phyloP scores from a whole-genome alignment of 2,888 invertebrate species.

The Parnassius orleans region DNA sequence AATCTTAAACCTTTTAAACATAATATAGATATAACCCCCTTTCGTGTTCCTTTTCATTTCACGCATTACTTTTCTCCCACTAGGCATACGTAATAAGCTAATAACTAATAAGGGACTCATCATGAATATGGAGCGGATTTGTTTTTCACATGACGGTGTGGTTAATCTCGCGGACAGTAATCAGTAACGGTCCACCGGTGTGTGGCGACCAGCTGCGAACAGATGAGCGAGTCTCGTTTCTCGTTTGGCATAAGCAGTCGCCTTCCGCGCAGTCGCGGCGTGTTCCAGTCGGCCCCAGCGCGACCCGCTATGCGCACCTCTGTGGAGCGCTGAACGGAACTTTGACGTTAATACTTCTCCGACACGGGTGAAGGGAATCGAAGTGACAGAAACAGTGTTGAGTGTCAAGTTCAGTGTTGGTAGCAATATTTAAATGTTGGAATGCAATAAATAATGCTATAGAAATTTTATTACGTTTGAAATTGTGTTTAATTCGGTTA shows the following conservation, averaged over 20 bases:
- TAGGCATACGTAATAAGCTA: neutral
- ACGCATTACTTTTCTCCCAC: constrained; percentile 9
- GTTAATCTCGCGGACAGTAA: constrained; percentile 52
- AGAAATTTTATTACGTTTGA: constrained; percentile 32
- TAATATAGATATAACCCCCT: too few relatives aligned
- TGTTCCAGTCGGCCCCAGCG: constrained; percentile 61
- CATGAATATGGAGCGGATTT: constrained; percentile 22
- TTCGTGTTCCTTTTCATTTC: constrained; percentile 1
- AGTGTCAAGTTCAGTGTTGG: constrained; percentile 58
- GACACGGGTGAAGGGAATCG: constrained; percentile 44
- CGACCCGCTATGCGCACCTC: constrained; percentile 70
- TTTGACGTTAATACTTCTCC: constrained; percentile 46
- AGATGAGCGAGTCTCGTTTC: constrained; percentile 53
- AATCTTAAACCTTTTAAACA: too few relatives aligned
- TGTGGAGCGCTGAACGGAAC: constrained; percentile 45
- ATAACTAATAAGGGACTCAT: neutral
- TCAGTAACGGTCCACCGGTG: constrained; percentile 56
- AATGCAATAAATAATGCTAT: constrained; percentile 36
- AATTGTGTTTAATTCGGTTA: constrained; percentile 51
- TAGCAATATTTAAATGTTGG: constrained; percentile 21
- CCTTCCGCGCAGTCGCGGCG: constrained; percentile 45
- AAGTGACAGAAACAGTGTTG: constrained; percentile 48
- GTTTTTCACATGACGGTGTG: constrained; percentile 21
- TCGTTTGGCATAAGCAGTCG: constrained; percentile 29
- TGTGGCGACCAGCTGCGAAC: constrained; percentile 55